phyloP scores from a whole-genome alignment of 2,797 vertebrate species.

The Lutra lutra region DNA sequence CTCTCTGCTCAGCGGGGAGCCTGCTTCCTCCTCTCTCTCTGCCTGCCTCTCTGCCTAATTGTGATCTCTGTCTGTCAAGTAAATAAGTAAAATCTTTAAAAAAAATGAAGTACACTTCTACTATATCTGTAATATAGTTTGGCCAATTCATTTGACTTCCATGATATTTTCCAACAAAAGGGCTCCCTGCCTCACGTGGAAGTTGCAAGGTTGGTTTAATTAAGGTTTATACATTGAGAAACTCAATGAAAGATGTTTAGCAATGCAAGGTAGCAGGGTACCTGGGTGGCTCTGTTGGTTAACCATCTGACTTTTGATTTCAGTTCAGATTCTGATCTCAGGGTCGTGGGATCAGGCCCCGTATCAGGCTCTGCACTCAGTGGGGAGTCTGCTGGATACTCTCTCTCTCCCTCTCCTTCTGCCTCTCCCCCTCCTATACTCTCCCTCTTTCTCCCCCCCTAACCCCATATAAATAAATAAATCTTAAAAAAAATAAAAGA shows the following conservation, averaged over 20 bases:
- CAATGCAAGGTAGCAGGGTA: neutral
- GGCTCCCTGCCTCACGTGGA: neutral
- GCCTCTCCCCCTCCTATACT: neutral
- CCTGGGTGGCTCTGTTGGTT: neutral
- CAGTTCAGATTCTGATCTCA: neutral
- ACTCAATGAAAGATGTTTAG: constrained; percentile 21
- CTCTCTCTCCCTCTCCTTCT: neutral
- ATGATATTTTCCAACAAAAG: neutral
- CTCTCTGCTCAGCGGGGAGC: too few species aligned
- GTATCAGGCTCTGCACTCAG: neutral
- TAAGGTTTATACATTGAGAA: constrained; percentile 36
- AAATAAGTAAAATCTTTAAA: too few species aligned
- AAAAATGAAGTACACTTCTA: neutral
- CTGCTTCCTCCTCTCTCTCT: too few species aligned
- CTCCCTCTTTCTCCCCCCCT: neutral
- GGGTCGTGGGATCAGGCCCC: neutral
- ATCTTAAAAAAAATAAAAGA: neutral
- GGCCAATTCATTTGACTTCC: neutral
- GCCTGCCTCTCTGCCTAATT: too few species aligned
- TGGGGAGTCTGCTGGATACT: neutral
- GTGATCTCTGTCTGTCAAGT: too few species aligned
- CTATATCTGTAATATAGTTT: neutral
- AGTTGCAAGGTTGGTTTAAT: constrained; percentile 53
- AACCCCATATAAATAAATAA: neutral
- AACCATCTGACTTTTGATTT: neutral